Conservation (phyloP, 2,888 invertebrate genomes). For the Caenorhabditis sulstoni region DNA sequence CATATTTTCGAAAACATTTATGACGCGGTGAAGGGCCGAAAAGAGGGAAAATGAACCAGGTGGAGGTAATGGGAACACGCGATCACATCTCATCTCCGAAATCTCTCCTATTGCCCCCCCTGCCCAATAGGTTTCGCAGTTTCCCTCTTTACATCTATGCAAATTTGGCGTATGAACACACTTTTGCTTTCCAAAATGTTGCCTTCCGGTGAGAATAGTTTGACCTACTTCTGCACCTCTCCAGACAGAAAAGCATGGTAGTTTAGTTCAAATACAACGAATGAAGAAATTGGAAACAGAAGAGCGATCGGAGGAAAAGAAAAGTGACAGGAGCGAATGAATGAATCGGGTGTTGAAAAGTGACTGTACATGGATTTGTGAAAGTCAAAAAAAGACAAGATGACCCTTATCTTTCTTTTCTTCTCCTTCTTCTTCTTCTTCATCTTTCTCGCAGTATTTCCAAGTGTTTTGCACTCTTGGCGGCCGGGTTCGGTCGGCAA, state of each 20-base stretch:
- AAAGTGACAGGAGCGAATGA: no score
- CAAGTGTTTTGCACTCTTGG: constrained; percentile 43
- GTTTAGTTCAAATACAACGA: constrained; percentile 50
- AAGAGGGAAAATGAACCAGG: constrained; percentile 4
- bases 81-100: constrained; percentile 46
- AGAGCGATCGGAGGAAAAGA: background rate
- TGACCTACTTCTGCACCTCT: constrained; percentile 49
- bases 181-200: constrained; percentile 29
- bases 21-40: background rate
- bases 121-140: constrained; percentile 22
- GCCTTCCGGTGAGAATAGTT: constrained; percentile 3
- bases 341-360: no score
- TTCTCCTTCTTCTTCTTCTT: background rate
- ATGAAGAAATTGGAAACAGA: background rate
- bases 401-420: no score
- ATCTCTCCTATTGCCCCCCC: background rate
- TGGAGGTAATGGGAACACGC: constrained; percentile 46
- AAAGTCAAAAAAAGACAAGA: constrained; percentile 37
- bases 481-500: background rate
- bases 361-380: no score
- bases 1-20: background rate
- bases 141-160: constrained; percentile 41
- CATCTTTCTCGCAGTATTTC: background rate
- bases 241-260: background rate
- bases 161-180: constrained; percentile 35